phyloP scores from a whole-genome alignment of 2,888 invertebrate species.

The Phengaris alcon region DNA sequence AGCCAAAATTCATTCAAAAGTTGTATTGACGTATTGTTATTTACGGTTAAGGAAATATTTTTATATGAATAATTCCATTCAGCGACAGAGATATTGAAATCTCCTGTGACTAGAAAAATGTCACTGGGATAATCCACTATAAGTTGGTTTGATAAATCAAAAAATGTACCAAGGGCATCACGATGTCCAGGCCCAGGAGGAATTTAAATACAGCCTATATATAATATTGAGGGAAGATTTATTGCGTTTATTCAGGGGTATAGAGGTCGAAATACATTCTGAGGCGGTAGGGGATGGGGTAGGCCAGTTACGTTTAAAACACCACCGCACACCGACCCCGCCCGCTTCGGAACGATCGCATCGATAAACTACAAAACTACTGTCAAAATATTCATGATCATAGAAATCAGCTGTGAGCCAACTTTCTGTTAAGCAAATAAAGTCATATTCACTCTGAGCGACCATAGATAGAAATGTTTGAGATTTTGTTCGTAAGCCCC shows the following conservation, averaged over 20 bases:
- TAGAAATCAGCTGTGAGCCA: not conserved
- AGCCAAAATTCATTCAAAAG: not conserved
- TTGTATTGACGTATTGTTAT: not conserved
- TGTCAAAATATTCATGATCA: not conserved
- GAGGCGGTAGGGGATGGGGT: not conserved
- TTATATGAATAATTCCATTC: not conserved
- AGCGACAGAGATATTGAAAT: no score
- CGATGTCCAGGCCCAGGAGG: not conserved
- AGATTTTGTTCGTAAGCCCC: not conserved
- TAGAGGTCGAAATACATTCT: not conserved
- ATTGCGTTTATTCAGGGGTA: no score
- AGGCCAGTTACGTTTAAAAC: not conserved
- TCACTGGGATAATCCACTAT: not conserved
- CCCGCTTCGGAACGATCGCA: not conserved
- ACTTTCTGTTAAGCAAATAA: conserved; percentile 1
- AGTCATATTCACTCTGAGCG: not conserved
- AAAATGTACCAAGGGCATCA: not conserved
- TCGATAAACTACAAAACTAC: not conserved
- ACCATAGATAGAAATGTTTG: conserved; percentile 9
- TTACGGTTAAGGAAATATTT: not conserved
- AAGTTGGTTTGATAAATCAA: not conserved
- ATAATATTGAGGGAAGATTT: no score
- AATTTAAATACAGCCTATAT: no score
- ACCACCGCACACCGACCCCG: not conserved
- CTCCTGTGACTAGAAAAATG: no score